Percentiles rank a stretch among this genome's conserved stretches.
Evolutionary conservation across 2,797 vertebrate genomes (phyloP).

Genomic region (Poecilia picta): DNA sequence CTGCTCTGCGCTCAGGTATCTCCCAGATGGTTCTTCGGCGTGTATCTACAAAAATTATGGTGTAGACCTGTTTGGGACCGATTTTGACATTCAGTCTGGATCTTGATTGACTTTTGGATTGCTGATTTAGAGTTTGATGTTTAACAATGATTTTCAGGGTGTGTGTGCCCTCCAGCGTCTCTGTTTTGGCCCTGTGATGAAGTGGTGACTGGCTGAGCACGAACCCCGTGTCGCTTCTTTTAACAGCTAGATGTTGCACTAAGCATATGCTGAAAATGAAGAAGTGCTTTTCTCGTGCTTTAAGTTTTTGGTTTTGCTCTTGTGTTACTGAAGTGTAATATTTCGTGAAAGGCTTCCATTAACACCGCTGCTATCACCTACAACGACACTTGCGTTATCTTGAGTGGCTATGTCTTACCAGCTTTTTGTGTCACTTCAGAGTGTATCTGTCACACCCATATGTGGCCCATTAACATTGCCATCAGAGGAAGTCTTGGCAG

Average conservation of each 20-base stretch:
- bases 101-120: background rate
- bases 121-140: background rate
- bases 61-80: background rate
- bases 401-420: conserved; percentile 20
- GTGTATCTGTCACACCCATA: conserved; percentile 66
- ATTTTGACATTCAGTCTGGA: background rate
- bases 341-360: background rate
- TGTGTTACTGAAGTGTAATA: background rate
- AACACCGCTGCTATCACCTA: conserved; percentile 24
- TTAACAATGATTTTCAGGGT: background rate
- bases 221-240: background rate
- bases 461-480: conserved; percentile 69
- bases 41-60: background rate
- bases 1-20: background rate
- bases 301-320: background rate
- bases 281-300: background rate
- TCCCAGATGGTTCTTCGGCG: background rate
- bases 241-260: background rate
- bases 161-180: background rate
- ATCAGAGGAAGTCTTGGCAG: conserved; percentile 44
- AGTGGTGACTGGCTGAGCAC: background rate
- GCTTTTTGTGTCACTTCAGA: conserved; percentile 54
- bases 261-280: background rate
- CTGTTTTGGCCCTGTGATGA: background rate
- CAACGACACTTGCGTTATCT: conserved; percentile 13